These are phyloP conservation scores for Myiagra hebetior DNA, from an alignment of 2,113 vertebrate genomes.

Conservation along the genomic window DNA sequence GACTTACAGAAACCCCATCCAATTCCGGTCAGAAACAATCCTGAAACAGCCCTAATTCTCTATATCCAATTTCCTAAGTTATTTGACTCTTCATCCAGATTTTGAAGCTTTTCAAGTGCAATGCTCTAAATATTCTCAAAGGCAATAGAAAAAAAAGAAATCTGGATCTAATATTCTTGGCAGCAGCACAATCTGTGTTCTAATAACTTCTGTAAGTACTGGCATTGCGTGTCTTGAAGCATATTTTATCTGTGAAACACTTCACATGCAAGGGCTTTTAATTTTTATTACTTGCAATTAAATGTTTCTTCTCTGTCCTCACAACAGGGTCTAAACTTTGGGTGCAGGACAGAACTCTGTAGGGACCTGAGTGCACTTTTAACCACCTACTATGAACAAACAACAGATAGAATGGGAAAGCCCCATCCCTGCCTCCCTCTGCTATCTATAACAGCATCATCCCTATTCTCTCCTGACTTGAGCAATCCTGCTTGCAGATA, in stretches of 20 bases:
- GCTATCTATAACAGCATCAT: neutral
- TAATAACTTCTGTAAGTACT: neutral
- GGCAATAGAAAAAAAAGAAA: neutral
- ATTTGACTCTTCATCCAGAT: neutral
- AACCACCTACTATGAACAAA: neutral
- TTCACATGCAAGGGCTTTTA: neutral
- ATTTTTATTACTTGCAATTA: neutral
- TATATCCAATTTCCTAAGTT: neutral
- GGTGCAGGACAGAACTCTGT: neutral
- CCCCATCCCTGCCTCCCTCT: neutral
- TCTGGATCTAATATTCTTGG: neutral
- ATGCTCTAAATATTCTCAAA: neutral
- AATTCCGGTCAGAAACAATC: neutral
- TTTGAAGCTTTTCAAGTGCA: neutral
- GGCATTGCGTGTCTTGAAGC: rapidly evolving
- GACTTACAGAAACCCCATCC: neutral
- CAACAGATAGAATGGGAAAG: neutral
- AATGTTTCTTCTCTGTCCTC: neutral
- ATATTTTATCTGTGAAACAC: neutral
- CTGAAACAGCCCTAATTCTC: neutral
- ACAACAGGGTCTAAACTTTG: neutral
- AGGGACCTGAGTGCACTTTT: neutral
- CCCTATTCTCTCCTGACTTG: rapidly evolving
- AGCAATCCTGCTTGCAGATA: neutral
- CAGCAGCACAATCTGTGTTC: neutral